Evolutionary conservation across 2,797 vertebrate genomes (phyloP).

Genomic region (Syngnathus acus): DNA sequence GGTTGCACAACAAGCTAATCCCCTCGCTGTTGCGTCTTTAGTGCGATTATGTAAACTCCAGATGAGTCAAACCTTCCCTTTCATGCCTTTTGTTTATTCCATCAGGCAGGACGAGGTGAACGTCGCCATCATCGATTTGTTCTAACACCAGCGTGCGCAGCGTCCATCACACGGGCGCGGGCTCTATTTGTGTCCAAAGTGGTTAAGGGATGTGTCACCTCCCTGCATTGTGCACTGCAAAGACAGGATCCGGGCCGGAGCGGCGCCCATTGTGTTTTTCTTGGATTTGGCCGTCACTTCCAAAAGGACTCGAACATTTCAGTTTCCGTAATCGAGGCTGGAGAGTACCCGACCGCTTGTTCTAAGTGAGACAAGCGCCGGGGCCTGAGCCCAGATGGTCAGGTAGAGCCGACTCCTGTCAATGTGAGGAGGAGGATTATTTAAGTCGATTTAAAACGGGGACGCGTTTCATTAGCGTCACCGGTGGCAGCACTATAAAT

Average conservation of each 20-base stretch:
- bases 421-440: slow-evolving; percentile 53
- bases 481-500: slow-evolving; percentile 70
- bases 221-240: slow-evolving; percentile 61
- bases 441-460: slow-evolving; percentile 67
- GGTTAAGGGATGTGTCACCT: slow-evolving; percentile 60
- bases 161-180: slow-evolving; percentile 43
- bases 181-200: slow-evolving; percentile 51
- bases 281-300: slow-evolving; percentile 31
- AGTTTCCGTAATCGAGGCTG: neutral
- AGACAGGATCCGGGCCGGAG: slow-evolving; percentile 62
- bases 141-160: slow-evolving; percentile 23
- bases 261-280: slow-evolving; percentile 8
- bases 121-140: slow-evolving; percentile 36
- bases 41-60: slow-evolving; percentile 22
- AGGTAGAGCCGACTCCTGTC: slow-evolving; percentile 46
- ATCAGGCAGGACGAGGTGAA: slow-evolving; percentile 26
- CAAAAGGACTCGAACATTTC: slow-evolving; percentile 38
- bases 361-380: slow-evolving; percentile 25
- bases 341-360: slow-evolving; percentile 16
- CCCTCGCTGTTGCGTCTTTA: slow-evolving; percentile 11
- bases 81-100: slow-evolving; percentile 16
- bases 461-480: slow-evolving; percentile 61
- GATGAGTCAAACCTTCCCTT: slow-evolving; percentile 10
- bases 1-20: slow-evolving; percentile 34
- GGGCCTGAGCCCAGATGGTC: slow-evolving; percentile 46